A percentile compares a stretch with the other conserved stretches of the same genome.
These are phyloP conservation scores for Cataglyphis hispanica DNA, from an alignment of 1,140 invertebrate genomes.

Conservation along the genomic window DNA sequence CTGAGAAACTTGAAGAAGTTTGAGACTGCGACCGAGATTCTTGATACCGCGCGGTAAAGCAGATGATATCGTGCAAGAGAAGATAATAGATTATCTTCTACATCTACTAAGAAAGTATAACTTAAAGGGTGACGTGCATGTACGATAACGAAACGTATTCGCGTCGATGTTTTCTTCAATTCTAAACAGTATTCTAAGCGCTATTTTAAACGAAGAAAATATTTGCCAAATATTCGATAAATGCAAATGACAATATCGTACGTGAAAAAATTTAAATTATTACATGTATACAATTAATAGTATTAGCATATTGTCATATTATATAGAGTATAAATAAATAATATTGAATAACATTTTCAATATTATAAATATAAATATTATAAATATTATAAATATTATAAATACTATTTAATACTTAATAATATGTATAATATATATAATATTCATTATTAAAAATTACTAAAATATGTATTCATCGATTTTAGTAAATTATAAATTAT, in stretches of 20 bases:
- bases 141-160: not conserved
- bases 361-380: too few relatives aligned
- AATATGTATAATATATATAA: too few relatives aligned
- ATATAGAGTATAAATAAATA: too few relatives aligned
- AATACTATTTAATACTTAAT: too few relatives aligned
- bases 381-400: too few relatives aligned
- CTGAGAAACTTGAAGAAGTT: constrained; percentile 45
- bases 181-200: not conserved
- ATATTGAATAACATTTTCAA: too few relatives aligned
- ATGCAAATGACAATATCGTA: not conserved
- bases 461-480: too few relatives aligned
- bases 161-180: not conserved
- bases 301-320: not conserved
- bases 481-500: not conserved
- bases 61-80: constrained; percentile 18
- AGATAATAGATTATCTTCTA: too few relatives aligned
- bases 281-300: not conserved
- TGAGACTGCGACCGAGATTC: constrained; percentile 30
- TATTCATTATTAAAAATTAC: too few relatives aligned
- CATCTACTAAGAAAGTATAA: too few relatives aligned
- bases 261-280: not conserved
- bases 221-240: constrained; percentile 7
- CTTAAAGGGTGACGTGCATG: not conserved
- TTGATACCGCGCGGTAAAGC: not conserved
- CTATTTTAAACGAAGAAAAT: not conserved